Percentiles rank a stretch among this genome's conserved stretches.
Evolutionary conservation across 2,888 invertebrate species (phyloP).

Genomic region (Ormyrus rosae): DNA sequence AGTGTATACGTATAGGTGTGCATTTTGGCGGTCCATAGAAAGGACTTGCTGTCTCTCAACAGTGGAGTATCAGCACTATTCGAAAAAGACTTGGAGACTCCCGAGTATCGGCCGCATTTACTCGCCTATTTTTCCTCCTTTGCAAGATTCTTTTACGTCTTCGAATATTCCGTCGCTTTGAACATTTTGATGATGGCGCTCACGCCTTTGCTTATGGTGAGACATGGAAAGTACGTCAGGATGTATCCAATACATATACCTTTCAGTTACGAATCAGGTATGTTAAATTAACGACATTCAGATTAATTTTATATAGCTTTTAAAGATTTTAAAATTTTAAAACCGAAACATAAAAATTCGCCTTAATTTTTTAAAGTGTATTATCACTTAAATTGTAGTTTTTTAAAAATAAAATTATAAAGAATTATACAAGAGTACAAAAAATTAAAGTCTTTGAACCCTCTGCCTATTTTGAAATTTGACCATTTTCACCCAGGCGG

Average conservation of each 20-base stretch:
- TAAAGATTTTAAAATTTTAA: background rate
- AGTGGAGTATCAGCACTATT: conserved; percentile 26
- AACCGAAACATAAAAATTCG: background rate
- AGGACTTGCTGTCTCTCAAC: conserved; percentile 39
- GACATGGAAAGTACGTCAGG: conserved; percentile 46
- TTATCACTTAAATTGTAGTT: too few relatives aligned
- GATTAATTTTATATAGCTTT: background rate
- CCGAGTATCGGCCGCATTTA: conserved; percentile 35
- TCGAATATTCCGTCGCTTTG: conserved; percentile 25
- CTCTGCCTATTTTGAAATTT: too few relatives aligned
- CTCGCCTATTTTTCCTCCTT: conserved; percentile 27
- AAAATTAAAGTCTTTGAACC: too few relatives aligned
- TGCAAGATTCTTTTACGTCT: conserved; percentile 39
- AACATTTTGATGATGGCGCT: conserved; percentile 20
- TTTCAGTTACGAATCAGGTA: conserved; percentile 53
- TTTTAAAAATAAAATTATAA: too few relatives aligned
- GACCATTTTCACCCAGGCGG: conserved; percentile 25
- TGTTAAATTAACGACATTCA: background rate
- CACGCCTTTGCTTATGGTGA: conserved; percentile 28
- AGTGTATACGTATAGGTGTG: conserved; percentile 23
- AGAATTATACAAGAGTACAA: too few relatives aligned
- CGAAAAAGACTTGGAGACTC: conserved; percentile 31
- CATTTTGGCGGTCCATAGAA: conserved; percentile 7
- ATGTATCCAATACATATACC: conserved; percentile 35
- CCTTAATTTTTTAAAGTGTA: too few relatives aligned